phyloP scores from a whole-genome alignment of 2,888 invertebrate genomes.

The Mythimna pallens region DNA sequence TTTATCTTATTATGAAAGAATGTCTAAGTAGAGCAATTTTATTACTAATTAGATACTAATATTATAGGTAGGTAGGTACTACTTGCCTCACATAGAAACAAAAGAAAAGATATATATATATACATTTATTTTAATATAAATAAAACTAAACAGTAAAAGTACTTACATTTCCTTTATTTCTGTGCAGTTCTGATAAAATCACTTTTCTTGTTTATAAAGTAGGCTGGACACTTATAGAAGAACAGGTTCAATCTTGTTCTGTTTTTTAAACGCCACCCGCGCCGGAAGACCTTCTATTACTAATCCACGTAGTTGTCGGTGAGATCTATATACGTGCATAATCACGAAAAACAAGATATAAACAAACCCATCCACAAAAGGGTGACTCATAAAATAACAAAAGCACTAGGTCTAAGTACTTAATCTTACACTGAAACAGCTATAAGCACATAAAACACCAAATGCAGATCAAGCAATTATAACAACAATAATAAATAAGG shows the following conservation, averaged over 20 bases:
- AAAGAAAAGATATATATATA: not conserved
- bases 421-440: conserved; percentile 8
- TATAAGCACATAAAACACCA: not conserved
- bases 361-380: conserved; percentile 19
- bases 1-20: not conserved
- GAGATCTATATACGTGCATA: conserved; percentile 38
- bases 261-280: not conserved
- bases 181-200: not conserved
- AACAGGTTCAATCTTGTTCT: conserved; percentile 16
- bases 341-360: conserved; percentile 22
- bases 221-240: no score
- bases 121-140: not conserved
- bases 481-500: not conserved
- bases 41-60: not conserved
- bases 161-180: conserved; percentile 28
- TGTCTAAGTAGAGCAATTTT: not conserved
- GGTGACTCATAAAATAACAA: conserved; percentile 23
- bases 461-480: not conserved
- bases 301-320: conserved; percentile 12
- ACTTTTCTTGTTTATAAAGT: not conserved
- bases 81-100: not conserved
- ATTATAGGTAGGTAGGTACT: not conserved
- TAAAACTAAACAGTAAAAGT: conserved; percentile 1
- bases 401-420: not conserved
- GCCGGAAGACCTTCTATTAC: conserved; percentile 8